phyloP scores from a whole-genome alignment of 2,888 invertebrate species.

The Chrysina gloriosa region DNA sequence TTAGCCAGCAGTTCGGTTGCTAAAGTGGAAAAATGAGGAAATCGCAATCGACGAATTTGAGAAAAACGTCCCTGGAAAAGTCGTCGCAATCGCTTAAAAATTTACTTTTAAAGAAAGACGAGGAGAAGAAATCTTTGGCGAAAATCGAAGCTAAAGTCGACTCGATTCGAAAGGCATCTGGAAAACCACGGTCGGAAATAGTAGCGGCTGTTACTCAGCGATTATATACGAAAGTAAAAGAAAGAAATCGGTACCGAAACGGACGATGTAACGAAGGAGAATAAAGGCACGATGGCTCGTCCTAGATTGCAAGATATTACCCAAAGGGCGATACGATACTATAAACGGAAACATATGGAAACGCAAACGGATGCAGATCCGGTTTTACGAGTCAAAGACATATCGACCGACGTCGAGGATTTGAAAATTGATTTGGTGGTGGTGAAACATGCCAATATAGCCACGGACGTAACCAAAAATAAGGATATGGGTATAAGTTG shows the following conservation, averaged over 20 bases:
- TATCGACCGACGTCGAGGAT: constrained; percentile 69
- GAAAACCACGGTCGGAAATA: constrained; percentile 73
- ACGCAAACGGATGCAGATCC: constrained; percentile 70
- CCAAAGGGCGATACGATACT: constrained; percentile 69
- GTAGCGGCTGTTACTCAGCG: constrained; percentile 78
- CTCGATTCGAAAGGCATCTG: constrained; percentile 53
- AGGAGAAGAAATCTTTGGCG: constrained; percentile 40
- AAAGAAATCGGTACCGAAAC: constrained; percentile 63
- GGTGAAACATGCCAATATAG: constrained; percentile 60
- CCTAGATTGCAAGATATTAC: constrained; percentile 71
- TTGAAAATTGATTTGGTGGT: constrained; percentile 64
- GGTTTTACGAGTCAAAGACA: constrained; percentile 70
- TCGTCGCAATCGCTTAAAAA: constrained; percentile 41
- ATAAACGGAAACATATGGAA: constrained; percentile 67
- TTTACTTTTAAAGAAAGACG: constrained; percentile 33
- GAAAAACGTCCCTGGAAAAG: constrained; percentile 55
- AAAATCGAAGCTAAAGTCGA: constrained; percentile 56
- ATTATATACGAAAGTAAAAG: constrained; percentile 73
- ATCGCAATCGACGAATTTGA: constrained; percentile 48
- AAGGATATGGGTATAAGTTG: constrained; percentile 66
- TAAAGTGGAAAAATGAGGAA: constrained; percentile 51
- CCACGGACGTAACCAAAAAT: constrained; percentile 64
- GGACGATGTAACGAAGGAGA: constrained; percentile 50
- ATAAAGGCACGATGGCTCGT: constrained; percentile 61
- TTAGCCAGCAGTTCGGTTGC: constrained; percentile 56